A percentile compares a stretch with the other conserved stretches of the same genome.
These are phyloP conservation scores for Bombus breviceps DNA, from an alignment of 1,140 invertebrate species.

Conservation along the genomic window DNA sequence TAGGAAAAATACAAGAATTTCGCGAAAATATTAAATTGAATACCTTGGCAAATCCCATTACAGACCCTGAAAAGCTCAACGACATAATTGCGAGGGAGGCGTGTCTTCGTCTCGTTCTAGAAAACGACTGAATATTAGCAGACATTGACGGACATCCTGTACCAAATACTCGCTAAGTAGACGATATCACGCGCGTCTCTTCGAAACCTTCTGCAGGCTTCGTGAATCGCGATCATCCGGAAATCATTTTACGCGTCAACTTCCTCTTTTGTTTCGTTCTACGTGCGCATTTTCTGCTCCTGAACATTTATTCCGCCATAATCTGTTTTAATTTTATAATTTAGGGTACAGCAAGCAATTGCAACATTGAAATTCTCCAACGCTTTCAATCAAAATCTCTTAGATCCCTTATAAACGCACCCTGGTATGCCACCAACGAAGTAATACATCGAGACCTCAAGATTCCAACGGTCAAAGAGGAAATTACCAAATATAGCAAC, in stretches of 20 bases:
- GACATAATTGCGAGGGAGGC: conserved; percentile 69
- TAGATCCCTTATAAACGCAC: too few species aligned
- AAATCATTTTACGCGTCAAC: background rate
- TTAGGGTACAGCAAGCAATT: too few species aligned
- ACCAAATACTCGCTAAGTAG: conserved; percentile 76
- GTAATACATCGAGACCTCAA: too few species aligned
- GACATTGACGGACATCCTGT: conserved; percentile 77
- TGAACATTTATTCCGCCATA: background rate
- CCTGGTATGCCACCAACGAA: too few species aligned
- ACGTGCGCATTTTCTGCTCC: background rate
- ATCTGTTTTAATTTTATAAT: too few species aligned
- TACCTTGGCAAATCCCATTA: conserved; percentile 27
- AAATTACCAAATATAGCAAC: too few species aligned
- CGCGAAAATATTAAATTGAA: conserved; percentile 4
- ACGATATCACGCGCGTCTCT: conserved; percentile 70
- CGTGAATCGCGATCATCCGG: background rate
- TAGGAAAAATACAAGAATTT: background rate
- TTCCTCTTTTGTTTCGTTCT: background rate
- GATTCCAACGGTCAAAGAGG: too few species aligned
- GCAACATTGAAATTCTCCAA: too few species aligned
- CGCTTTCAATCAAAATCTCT: too few species aligned
- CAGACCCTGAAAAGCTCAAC: conserved; percentile 44
- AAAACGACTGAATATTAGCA: conserved; percentile 74
- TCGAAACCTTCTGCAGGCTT: conserved; percentile 12
- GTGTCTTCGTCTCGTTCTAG: conserved; percentile 71